Percentiles rank a stretch among this genome's conserved stretches.
phyloP scores from a whole-genome alignment of 2,113 vertebrate species.

The Murina feae region DNA sequence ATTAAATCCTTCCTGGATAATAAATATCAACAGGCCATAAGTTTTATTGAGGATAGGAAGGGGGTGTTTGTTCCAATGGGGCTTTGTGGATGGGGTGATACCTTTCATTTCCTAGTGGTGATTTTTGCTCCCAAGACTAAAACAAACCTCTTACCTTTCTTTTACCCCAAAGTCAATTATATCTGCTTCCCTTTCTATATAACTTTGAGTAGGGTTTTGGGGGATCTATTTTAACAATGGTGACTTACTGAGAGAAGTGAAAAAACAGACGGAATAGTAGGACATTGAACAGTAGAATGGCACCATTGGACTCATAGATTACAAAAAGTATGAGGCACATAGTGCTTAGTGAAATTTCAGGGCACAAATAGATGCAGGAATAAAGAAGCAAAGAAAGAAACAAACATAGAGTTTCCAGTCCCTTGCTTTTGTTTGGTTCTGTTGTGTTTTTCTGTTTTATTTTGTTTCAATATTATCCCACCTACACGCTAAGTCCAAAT shows the following conservation, averaged over 20 bases:
- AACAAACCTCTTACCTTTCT: not conserved
- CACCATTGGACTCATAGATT: not conserved
- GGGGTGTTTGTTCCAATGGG: rapidly evolving
- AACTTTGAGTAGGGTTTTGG: not conserved
- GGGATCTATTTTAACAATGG: not conserved
- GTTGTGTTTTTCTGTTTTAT: not conserved
- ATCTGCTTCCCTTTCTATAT: not conserved
- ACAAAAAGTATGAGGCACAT: not conserved
- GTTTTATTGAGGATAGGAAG: not conserved
- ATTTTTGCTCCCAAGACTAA: not conserved
- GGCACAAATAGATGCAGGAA: not conserved
- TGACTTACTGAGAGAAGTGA: not conserved
- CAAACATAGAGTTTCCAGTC: not conserved
- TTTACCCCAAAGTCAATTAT: not conserved
- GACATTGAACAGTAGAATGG: not conserved
- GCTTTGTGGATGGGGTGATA: not conserved
- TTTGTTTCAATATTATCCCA: not conserved
- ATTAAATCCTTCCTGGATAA: not conserved
- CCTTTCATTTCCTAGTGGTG: not conserved
- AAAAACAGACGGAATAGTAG: not conserved
- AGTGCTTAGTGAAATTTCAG: not conserved
- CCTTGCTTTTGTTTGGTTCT: not conserved
- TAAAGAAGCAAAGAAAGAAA: not conserved
- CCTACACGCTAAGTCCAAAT: not conserved
- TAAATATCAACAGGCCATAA: not conserved